Conservation (phyloP, 2,888 invertebrate genomes). For the Drosophila crucigera region DNA sequence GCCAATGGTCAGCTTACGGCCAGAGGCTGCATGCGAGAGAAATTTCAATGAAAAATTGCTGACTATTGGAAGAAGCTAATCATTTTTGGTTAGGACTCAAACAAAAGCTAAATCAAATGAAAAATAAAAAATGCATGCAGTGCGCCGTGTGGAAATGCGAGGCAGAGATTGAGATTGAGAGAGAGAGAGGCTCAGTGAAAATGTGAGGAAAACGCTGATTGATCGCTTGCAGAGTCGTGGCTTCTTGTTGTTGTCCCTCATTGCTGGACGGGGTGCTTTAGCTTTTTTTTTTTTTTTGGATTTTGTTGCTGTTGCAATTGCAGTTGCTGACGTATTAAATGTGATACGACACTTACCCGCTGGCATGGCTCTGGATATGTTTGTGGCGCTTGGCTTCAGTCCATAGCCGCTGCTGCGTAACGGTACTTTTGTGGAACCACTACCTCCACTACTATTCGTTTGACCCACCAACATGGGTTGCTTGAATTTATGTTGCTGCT, state of each 20-base stretch:
- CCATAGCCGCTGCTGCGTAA: constrained; percentile 73
- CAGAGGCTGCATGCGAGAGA: constrained; percentile 88
- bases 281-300: constrained; percentile 8
- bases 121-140: constrained; percentile 43
- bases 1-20: constrained; percentile 92
- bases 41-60: not conserved
- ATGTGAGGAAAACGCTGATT: constrained; percentile 45
- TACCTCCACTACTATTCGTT: constrained; percentile 5
- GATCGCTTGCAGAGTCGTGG: constrained; percentile 32
- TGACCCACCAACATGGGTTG: constrained; percentile 73
- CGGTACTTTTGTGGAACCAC: constrained; percentile 26
- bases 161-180: constrained; percentile 8
- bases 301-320: constrained; percentile 40
- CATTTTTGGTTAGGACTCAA: constrained; percentile 20
- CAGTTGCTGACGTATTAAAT: constrained; percentile 41
- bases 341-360: constrained; percentile 59
- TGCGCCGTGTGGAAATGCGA: constrained; percentile 31
- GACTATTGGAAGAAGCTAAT: not conserved
- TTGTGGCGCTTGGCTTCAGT: constrained; percentile 28
- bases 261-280: constrained; percentile 27
- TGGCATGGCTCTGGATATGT: constrained; percentile 33
- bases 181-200: constrained; percentile 29
- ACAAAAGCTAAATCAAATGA: constrained; percentile 21
- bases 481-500: constrained; percentile 42
- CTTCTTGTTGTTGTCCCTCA: constrained; percentile 25